phyloP scores from a whole-genome alignment of 2,113 vertebrate genomes.

The Coregonus clupeaformis region DNA sequence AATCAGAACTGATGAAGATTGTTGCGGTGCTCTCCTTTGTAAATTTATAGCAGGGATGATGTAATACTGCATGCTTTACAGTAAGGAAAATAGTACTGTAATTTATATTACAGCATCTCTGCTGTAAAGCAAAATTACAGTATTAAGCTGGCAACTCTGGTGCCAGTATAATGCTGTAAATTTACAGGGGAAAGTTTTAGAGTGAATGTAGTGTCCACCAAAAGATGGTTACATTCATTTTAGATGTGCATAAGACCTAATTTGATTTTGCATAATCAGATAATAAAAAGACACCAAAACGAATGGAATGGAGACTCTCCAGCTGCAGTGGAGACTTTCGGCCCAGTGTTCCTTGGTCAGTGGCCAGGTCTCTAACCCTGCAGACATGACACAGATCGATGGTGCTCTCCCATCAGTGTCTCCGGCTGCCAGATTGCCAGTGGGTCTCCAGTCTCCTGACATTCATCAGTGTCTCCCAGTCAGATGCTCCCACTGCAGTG shows the following conservation, averaged over 20 bases:
- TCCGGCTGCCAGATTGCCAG: conserved; percentile 62
- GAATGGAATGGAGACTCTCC: not conserved
- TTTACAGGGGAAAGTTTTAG: too few species aligned
- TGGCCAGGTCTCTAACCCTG: conserved; percentile 29
- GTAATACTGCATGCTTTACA: too few species aligned
- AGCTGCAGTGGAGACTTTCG: not conserved
- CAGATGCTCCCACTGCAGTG: conserved; percentile 58
- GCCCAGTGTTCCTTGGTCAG: conserved; percentile 23
- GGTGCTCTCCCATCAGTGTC: conserved; percentile 46
- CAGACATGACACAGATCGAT: conserved; percentile 63
- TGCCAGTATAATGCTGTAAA: too few species aligned
- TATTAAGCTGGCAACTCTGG: too few species aligned
- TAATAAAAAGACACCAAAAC: not conserved
- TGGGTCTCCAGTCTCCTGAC: conserved; percentile 58
- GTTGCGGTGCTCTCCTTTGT: too few species aligned
- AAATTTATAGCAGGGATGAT: too few species aligned
- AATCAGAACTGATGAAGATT: too few species aligned
- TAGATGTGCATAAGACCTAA: not conserved
- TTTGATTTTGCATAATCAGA: not conserved
- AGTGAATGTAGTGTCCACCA: too few species aligned
- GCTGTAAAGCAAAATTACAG: too few species aligned
- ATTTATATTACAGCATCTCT: too few species aligned
- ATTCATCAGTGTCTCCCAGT: conserved; percentile 69
- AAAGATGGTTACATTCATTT: not conserved
- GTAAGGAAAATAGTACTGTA: too few species aligned